Percentiles rank a stretch among this genome's conserved stretches.
phyloP scores from a whole-genome alignment of 2,888 invertebrate species.

The Watsonalla binaria region DNA sequence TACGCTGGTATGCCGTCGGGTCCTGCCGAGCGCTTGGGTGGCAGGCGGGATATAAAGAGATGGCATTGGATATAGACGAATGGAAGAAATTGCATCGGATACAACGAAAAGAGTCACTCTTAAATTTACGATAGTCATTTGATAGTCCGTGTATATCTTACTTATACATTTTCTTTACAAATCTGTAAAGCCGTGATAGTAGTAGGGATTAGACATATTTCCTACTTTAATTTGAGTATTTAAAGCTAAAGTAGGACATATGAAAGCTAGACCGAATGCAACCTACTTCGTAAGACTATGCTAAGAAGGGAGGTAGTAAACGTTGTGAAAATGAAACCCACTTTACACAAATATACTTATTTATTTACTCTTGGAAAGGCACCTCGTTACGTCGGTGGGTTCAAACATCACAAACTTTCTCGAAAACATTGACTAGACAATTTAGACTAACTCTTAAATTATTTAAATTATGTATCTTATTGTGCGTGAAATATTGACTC shows the following conservation, averaged over 20 bases:
- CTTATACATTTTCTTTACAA: too few relatives aligned
- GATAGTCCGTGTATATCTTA: too few relatives aligned
- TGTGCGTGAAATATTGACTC: not conserved
- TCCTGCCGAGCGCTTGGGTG: too few relatives aligned
- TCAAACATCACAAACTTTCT: conserved; percentile 13
- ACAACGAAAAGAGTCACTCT: too few relatives aligned
- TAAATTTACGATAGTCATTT: too few relatives aligned
- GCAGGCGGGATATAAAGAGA: too few relatives aligned
- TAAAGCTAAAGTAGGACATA: conserved; percentile 6
- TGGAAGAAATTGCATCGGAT: too few relatives aligned
- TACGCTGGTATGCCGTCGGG: too few relatives aligned
- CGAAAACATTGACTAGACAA: conserved; percentile 48
- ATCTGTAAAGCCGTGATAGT: too few relatives aligned
- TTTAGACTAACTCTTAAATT: conserved; percentile 13
- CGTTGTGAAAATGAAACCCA: conserved; percentile 17
- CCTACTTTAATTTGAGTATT: too few relatives aligned
- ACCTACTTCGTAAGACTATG: not conserved
- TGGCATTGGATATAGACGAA: too few relatives aligned
- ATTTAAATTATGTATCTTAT: conserved; percentile 19
- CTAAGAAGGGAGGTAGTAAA: not conserved
- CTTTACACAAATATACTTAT: conserved; percentile 41
- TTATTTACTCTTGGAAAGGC: conserved; percentile 38
- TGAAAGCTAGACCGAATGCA: conserved; percentile 11
- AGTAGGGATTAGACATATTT: too few relatives aligned
- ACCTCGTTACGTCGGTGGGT: conserved; percentile 29